These are phyloP conservation scores for Cyclopterus lumpus DNA, from an alignment of 2,797 vertebrate genomes.

Conservation along the genomic window DNA sequence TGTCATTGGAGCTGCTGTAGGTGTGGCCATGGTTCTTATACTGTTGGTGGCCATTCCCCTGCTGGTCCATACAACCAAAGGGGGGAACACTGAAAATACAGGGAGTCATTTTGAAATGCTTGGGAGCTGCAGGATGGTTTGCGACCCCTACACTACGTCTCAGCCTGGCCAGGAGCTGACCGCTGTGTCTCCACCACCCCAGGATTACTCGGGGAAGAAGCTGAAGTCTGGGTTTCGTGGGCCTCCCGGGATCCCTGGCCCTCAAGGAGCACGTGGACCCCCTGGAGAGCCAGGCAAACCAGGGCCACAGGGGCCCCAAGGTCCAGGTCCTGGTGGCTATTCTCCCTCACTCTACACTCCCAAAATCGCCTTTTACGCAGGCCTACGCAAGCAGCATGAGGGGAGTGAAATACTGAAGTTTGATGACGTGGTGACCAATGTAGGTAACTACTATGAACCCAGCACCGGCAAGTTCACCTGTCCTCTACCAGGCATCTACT, in stretches of 20 bases:
- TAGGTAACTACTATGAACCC: conserved; percentile 93
- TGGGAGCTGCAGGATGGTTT: conserved; percentile 94
- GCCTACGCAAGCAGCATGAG: conserved; percentile 89
- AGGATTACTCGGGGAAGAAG: conserved; percentile 89
- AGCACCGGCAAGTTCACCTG: conserved; percentile 95
- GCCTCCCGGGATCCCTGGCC: conserved; percentile 85
- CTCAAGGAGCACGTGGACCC: conserved; percentile 85
- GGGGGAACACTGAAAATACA: conserved; percentile 78
- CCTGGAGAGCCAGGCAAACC: conserved; percentile 90
- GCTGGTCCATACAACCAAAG: conserved; percentile 94
- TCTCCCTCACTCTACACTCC: conserved; percentile 89
- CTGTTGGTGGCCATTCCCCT: conserved; percentile 95
- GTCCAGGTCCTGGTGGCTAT: conserved; percentile 88
- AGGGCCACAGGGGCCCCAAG: conserved; percentile 85
- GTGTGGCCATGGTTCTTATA: conserved; percentile 96
- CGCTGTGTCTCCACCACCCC: conserved; percentile 83
- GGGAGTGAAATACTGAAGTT: conserved; percentile 92
- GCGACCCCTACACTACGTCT: conserved; percentile 87
- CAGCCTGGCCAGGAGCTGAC: conserved; percentile 80
- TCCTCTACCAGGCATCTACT: conserved; percentile 90
- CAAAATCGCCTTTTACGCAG: conserved; percentile 94
- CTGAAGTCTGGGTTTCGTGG: conserved; percentile 88
- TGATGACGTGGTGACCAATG: conserved; percentile 93
- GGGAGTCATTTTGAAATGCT: conserved; percentile 93
- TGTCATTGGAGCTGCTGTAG: conserved; percentile 92